These are phyloP conservation scores for Biston stratarius DNA, from an alignment of 2,888 invertebrate genomes.

Conservation along the genomic window DNA sequence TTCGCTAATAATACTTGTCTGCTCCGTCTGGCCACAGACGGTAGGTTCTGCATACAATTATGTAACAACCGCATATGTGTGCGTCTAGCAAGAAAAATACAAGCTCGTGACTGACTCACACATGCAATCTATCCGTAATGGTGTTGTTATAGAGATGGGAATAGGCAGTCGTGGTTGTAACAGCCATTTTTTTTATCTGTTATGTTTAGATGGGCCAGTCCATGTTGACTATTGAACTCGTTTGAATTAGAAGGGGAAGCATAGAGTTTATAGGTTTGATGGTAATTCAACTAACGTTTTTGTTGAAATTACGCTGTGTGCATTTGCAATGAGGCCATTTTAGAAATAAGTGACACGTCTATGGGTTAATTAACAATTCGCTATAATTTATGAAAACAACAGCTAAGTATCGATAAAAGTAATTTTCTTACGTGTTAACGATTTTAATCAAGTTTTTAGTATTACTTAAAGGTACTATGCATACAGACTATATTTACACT, in stretches of 20 bases:
- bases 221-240: constrained; percentile 49
- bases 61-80: constrained; percentile 51
- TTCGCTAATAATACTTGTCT: constrained; percentile 43
- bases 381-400: constrained; percentile 26
- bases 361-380: constrained; percentile 38
- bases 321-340: constrained; percentile 40
- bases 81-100: constrained; percentile 52
- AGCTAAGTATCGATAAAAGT: constrained; percentile 1
- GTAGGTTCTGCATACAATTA: constrained; percentile 52
- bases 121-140: constrained; percentile 42
- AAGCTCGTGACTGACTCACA: constrained; percentile 63
- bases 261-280: constrained; percentile 42
- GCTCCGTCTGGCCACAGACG: constrained; percentile 40
- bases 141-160: constrained; percentile 56
- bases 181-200: constrained; percentile 52
- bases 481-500: too few relatives aligned
- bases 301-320: constrained; percentile 44
- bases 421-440: neutral
- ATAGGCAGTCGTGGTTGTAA: constrained; percentile 53
- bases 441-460: neutral
- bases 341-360: constrained; percentile 45
- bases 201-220: constrained; percentile 38
- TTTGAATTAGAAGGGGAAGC: constrained; percentile 49
- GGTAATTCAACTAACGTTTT: constrained; percentile 42
- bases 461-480: neutral